Percentiles rank a stretch among this genome's conserved stretches.
Conservation (phyloP, 2,888 invertebrate species). For the Deilephila elpenor region DNA sequence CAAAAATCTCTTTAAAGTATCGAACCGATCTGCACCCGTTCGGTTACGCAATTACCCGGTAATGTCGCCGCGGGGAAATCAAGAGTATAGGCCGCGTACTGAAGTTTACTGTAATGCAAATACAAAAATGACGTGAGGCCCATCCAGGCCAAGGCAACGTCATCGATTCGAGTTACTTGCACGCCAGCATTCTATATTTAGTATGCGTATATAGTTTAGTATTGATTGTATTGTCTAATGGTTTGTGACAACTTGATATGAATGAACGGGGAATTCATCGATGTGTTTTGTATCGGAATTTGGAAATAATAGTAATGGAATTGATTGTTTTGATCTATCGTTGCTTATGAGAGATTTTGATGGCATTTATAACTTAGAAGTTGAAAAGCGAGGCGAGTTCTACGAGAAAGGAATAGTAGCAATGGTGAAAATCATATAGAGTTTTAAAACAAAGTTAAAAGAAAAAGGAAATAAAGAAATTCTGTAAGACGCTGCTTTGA, state of each 20-base stretch:
- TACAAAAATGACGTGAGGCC: constrained; percentile 51
- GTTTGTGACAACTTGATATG: not conserved
- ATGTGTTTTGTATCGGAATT: not conserved
- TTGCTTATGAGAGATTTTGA: not conserved
- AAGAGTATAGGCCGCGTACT: constrained; percentile 4
- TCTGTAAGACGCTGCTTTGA: too few species aligned
- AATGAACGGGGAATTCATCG: not conserved
- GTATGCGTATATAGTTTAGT: constrained; percentile 33
- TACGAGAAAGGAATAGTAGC: too few species aligned
- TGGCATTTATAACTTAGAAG: too few species aligned
- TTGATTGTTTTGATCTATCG: not conserved
- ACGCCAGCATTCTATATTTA: constrained; percentile 66
- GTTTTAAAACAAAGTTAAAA: too few species aligned
- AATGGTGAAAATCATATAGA: too few species aligned
- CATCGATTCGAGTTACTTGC: constrained; percentile 67
- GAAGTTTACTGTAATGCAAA: constrained; percentile 27
- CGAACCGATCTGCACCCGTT: constrained; percentile 9
- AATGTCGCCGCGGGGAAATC: constrained; percentile 21
- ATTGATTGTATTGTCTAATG: constrained; percentile 26
- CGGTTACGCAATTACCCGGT: not conserved
- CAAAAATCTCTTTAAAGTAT: not conserved
- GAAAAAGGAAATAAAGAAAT: too few species aligned
- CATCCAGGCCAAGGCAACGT: constrained; percentile 69
- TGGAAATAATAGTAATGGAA: not conserved
- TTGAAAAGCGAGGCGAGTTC: too few species aligned